These are phyloP conservation scores for Epinephelus fuscoguttatus DNA, from an alignment of 2,113 vertebrate species.

Conservation along the genomic window DNA sequence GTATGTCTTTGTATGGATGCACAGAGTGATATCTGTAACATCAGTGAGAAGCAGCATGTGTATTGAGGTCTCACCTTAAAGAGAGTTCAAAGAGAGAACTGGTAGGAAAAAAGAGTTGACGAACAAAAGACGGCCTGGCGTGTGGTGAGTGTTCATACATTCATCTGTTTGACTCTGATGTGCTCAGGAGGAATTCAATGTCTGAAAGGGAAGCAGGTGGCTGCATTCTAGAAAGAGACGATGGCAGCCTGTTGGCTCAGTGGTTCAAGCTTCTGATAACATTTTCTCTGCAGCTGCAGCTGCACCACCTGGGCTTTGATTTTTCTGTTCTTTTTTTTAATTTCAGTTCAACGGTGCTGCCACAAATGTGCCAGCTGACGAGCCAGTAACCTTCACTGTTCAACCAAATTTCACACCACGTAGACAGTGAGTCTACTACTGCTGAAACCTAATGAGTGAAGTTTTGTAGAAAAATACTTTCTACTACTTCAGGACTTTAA, in stretches of 20 bases:
- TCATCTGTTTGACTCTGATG: slow-evolving; percentile 67
- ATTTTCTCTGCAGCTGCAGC: slow-evolving; percentile 68
- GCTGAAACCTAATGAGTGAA: neutral
- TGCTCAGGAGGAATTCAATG: slow-evolving; percentile 78
- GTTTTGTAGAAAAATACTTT: neutral
- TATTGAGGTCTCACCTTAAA: slow-evolving; percentile 14
- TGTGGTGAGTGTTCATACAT: slow-evolving; percentile 41
- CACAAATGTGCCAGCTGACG: neutral
- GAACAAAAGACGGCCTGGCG: slow-evolving; percentile 27
- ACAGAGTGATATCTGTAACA: too few relatives aligned
- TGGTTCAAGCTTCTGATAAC: slow-evolving; percentile 58
- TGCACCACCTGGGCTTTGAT: slow-evolving; percentile 57
- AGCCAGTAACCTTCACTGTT: neutral
- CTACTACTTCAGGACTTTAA: neutral
- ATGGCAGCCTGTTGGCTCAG: slow-evolving; percentile 58
- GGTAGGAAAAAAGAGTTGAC: neutral
- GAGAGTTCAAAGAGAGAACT: slow-evolving; percentile 9
- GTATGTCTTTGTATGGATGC: neutral
- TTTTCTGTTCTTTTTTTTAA: neutral
- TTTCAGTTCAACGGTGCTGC: slow-evolving; percentile 11
- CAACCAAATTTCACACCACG: neutral
- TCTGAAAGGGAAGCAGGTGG: slow-evolving; percentile 76
- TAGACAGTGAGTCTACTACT: neutral
- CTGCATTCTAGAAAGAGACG: slow-evolving; percentile 59
- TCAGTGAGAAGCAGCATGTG: neutral